phyloP scores from a whole-genome alignment of 1,140 invertebrate genomes.

The Teleopsis dalmanni region DNA sequence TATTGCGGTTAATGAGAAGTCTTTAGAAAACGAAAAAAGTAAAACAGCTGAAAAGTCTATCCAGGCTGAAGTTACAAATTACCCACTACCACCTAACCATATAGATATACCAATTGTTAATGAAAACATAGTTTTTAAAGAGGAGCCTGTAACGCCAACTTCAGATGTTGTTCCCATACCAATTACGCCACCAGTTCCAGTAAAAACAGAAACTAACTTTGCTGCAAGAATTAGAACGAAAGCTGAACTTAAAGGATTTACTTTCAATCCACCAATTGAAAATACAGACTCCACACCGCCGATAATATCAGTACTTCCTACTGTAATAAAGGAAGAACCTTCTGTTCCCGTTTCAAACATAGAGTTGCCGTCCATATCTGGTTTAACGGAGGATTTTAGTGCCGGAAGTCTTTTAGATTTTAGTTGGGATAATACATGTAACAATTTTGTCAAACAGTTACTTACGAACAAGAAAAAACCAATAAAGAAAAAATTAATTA shows the following conservation, averaged over 20 bases:
- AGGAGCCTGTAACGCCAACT: constrained; percentile 12
- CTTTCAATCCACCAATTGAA: constrained; percentile 18
- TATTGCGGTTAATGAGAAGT: constrained; percentile 28
- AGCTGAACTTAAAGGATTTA: constrained; percentile 68
- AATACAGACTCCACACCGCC: not conserved
- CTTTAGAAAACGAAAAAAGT: constrained; percentile 10
- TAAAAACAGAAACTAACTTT: constrained; percentile 25
- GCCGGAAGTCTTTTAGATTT: constrained; percentile 23
- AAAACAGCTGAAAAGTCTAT: not conserved
- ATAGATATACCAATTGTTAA: constrained; percentile 8
- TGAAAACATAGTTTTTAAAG: constrained; percentile 9
- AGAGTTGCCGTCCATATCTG: constrained; percentile 7
- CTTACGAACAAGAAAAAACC: constrained; percentile 12
- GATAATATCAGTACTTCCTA: not conserved
- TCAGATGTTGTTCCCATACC: not conserved
- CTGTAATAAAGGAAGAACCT: constrained; percentile 11
- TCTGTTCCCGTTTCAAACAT: not conserved
- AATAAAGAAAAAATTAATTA: not conserved
- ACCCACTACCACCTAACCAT: too few relatives aligned
- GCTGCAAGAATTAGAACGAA: constrained; percentile 71
- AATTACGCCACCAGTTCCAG: not conserved
- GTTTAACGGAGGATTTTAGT: constrained; percentile 13
- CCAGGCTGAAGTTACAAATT: not conserved
- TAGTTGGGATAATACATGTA: constrained; percentile 36
- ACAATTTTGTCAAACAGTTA: constrained; percentile 38